A percentile compares a stretch with the other conserved stretches of the same genome.
Evolutionary conservation across 2,888 invertebrate genomes (phyloP).

Genomic region (Dryobota labecula): DNA sequence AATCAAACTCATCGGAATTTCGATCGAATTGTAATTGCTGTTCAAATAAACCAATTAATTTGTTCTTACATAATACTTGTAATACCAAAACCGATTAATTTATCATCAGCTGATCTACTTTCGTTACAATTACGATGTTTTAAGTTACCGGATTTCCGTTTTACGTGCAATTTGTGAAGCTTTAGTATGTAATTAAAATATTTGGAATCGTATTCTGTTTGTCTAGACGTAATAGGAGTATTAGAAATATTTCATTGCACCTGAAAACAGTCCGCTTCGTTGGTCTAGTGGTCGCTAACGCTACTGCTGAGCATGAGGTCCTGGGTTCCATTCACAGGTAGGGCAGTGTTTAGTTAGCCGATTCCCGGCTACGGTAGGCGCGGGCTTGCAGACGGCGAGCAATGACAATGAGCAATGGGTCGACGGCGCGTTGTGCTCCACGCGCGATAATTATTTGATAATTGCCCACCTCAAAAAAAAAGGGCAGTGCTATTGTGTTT

Average conservation of each 20-base stretch:
- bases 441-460: too few species aligned
- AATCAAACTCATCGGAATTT: conserved; percentile 52
- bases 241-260: background rate
- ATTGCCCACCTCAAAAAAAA: too few species aligned
- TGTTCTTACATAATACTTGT: conserved; percentile 44
- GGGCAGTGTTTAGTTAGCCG: too few species aligned
- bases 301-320: too few species aligned
- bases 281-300: too few species aligned
- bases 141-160: conserved; percentile 49
- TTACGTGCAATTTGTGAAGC: conserved; percentile 11
- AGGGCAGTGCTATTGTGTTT: too few species aligned
- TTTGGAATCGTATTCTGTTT: conserved; percentile 25
- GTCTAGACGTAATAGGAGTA: background rate
- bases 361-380: too few species aligned
- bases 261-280: background rate
- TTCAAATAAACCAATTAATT: conserved; percentile 33
- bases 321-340: too few species aligned
- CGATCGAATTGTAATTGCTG: conserved; percentile 34
- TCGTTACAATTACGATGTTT: conserved; percentile 34
- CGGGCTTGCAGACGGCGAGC: too few species aligned
- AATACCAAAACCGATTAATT: conserved; percentile 44
- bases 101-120: conserved; percentile 46
- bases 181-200: conserved; percentile 21
- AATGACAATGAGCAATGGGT: too few species aligned
- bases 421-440: too few species aligned